A percentile compares a stretch with the other conserved stretches of the same genome.
These are phyloP conservation scores for Microctenopoma stevenorrisi DNA, from an alignment of 2,797 vertebrate genomes.

Conservation along the genomic window DNA sequence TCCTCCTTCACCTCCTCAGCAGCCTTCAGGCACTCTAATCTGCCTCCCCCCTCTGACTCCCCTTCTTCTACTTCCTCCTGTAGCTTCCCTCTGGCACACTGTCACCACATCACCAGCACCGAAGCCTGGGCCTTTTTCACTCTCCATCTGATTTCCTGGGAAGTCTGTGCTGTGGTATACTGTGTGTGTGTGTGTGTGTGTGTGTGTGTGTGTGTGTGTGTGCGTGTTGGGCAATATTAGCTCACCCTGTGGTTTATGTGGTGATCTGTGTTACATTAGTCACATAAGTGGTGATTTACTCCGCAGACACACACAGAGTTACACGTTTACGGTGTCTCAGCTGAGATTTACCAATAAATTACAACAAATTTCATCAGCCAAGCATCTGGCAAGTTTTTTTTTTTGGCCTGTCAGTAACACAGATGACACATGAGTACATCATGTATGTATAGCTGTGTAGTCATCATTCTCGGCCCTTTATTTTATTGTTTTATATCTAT, in stretches of 20 bases:
- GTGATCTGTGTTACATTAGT: conserved; percentile 6
- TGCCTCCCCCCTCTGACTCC: conserved; percentile 47
- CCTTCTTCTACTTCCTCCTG: conserved; percentile 37
- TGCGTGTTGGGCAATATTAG: conserved; percentile 32
- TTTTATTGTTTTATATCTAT: no score
- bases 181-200: background rate
- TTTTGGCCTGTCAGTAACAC: no score
- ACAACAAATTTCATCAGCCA: background rate
- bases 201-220: conserved; percentile 4
- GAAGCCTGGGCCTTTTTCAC: conserved; percentile 20
- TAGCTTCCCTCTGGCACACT: conserved; percentile 44
- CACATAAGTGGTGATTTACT: background rate
- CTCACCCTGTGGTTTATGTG: conserved; percentile 25
- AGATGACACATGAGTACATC: no score
- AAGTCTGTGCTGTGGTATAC: conserved; percentile 19
- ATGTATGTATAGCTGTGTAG: no score
- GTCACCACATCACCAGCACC: conserved; percentile 30
- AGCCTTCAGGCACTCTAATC: conserved; percentile 60
- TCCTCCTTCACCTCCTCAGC: conserved; percentile 46
- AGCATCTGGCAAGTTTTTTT: no score
- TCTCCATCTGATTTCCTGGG: conserved; percentile 27
- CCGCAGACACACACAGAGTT: background rate
- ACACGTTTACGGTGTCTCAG: background rate
- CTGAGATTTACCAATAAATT: background rate
- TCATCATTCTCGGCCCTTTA: no score